Conservation (phyloP, 2,888 invertebrate species). For the Tribolium freemani region DNA sequence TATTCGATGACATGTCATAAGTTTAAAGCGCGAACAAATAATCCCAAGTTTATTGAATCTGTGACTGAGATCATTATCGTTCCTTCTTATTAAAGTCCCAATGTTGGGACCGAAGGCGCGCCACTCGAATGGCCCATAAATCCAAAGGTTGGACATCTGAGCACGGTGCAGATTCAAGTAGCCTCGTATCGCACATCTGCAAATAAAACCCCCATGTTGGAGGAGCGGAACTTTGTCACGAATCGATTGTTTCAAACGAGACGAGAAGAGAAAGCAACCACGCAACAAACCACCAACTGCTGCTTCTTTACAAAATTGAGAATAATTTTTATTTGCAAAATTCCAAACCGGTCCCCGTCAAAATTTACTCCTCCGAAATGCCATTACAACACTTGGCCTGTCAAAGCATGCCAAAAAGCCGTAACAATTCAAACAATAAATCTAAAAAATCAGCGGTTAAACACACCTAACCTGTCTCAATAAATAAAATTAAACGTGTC, state of each 20-base stretch:
- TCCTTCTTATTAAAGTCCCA: constrained; percentile 27
- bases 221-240: constrained; percentile 14
- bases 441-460: constrained; percentile 17
- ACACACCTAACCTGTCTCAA: constrained; percentile 31
- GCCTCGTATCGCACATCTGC: constrained; percentile 58
- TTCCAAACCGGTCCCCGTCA: neutral
- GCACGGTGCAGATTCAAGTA: constrained; percentile 56
- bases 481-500: constrained; percentile 42
- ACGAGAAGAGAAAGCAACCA: neutral
- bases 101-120: constrained; percentile 27
- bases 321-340: too few relatives aligned
- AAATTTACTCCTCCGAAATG: too few relatives aligned
- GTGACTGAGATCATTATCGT: constrained; percentile 29
- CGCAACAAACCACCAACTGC: neutral
- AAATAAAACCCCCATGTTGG: constrained; percentile 44
- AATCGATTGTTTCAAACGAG: neutral
- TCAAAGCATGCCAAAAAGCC: constrained; percentile 5
- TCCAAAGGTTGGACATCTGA: constrained; percentile 51
- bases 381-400: neutral
- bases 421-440: constrained; percentile 1
- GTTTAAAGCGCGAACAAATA: constrained; percentile 20
- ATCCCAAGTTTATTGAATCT: constrained; percentile 21
- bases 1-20: constrained; percentile 39
- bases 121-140: constrained; percentile 49
- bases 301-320: neutral